Evolutionary conservation across 1,140 invertebrate genomes (phyloP).

Genomic region (Onthophagus taurus): DNA sequence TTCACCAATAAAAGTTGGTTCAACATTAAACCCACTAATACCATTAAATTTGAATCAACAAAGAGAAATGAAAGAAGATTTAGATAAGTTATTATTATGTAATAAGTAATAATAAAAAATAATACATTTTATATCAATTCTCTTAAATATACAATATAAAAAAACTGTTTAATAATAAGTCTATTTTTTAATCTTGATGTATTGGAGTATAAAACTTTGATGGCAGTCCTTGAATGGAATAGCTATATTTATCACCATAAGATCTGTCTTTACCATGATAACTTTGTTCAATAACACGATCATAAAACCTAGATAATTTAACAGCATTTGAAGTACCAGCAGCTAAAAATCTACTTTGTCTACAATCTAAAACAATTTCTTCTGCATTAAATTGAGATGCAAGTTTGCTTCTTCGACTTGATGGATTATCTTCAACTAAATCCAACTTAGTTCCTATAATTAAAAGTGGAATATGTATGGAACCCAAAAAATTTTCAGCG

Average conservation of each 20-base stretch:
- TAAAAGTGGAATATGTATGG: slow-evolving; percentile 78
- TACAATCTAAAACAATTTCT: slow-evolving; percentile 83
- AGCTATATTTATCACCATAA: slow-evolving; percentile 27
- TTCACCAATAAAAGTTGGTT: slow-evolving; percentile 49
- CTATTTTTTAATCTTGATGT: slow-evolving; percentile 31
- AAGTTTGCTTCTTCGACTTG: slow-evolving; percentile 42
- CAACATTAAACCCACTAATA: slow-evolving; percentile 44
- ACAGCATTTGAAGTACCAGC: slow-evolving; percentile 86
- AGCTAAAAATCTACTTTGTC: slow-evolving; percentile 72
- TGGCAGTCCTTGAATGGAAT: slow-evolving; percentile 25
- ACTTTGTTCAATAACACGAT: slow-evolving; percentile 57
- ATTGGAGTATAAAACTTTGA: slow-evolving; percentile 33
- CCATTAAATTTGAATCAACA: slow-evolving; percentile 34
- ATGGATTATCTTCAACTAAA: slow-evolving; percentile 62
- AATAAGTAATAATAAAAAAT: slow-evolving; percentile 1
- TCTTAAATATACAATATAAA: slow-evolving; percentile 1
- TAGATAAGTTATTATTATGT: slow-evolving; percentile 6
- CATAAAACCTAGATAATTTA: slow-evolving; percentile 87
- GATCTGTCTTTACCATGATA: slow-evolving; percentile 19
- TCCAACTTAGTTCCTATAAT: slow-evolving; percentile 91
- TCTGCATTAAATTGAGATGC: slow-evolving; percentile 89
- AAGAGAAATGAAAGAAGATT: slow-evolving; percentile 14
- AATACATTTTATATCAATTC: neutral
- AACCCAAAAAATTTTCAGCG: slow-evolving; percentile 82
- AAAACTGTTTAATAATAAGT: neutral